Conservation (phyloP, 2,113 vertebrate species). For the Silurus glanis region DNA sequence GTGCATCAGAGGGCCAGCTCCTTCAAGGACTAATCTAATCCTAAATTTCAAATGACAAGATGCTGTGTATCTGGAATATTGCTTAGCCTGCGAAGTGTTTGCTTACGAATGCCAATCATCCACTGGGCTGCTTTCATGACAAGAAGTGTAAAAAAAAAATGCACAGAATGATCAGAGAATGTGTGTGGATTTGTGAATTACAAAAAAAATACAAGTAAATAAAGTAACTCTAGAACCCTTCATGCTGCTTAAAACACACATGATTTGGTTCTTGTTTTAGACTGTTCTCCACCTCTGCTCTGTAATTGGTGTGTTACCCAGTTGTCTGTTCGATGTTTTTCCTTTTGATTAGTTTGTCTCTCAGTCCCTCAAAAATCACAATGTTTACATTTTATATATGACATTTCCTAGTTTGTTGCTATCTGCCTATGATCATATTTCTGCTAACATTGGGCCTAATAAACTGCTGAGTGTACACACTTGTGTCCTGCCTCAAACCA, state of each 20-base stretch:
- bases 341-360: not conserved
- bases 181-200: not conserved
- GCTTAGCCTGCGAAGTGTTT: not conserved
- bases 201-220: not conserved
- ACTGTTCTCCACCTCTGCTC: not conserved
- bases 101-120: slow-evolving; percentile 38
- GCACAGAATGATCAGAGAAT: not conserved
- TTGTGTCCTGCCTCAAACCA: not conserved
- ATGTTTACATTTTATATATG: not conserved
- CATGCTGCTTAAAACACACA: not conserved
- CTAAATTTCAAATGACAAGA: not conserved
- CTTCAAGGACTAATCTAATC: not conserved
- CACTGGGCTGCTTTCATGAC: slow-evolving; percentile 11
- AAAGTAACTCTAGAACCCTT: not conserved
- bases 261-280: not conserved
- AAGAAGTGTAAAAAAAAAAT: not conserved
- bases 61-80: not conserved
- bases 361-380: not conserved
- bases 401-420: not conserved
- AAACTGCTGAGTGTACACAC: not conserved
- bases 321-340: not conserved
- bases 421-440: not conserved
- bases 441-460: not conserved
- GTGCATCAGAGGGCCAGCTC: not conserved
- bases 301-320: not conserved